Percentiles rank a stretch among this genome's conserved stretches.
phyloP scores from a whole-genome alignment of 2,797 vertebrate genomes.

The Mormyrus proboscirostris region DNA sequence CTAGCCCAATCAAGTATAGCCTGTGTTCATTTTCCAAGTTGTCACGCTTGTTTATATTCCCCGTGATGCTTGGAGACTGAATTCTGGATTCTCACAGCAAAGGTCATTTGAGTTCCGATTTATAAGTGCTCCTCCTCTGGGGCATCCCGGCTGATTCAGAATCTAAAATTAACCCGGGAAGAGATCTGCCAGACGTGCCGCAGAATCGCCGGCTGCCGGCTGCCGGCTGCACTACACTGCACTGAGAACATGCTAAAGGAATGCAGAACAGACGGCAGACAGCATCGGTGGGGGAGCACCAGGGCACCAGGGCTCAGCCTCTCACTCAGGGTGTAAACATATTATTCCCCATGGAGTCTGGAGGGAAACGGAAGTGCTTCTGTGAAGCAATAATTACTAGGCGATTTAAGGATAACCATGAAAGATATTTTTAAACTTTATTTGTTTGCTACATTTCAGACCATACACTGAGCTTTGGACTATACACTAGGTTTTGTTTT shows the following conservation, averaged over 20 bases:
- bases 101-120: background rate
- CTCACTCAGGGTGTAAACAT: conserved; percentile 37
- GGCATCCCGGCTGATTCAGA: conserved; percentile 15
- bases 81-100: background rate
- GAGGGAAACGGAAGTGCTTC: conserved; percentile 35
- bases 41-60: background rate
- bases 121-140: background rate
- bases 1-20: background rate
- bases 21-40: conserved; percentile 12
- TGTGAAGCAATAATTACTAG: conserved; percentile 30
- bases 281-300: conserved; percentile 21
- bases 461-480: background rate
- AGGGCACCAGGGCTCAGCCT: conserved; percentile 12
- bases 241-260: conserved; percentile 24
- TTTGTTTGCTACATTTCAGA: conserved; percentile 28
- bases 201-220: conserved; percentile 14
- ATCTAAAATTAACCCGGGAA: background rate
- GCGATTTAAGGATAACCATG: conserved; percentile 25
- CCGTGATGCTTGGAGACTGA: background rate
- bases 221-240: conserved; percentile 23
- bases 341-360: conserved; percentile 30
- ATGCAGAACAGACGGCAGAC: conserved; percentile 27
- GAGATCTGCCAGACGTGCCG: background rate
- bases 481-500: background rate
- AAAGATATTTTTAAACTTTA: conserved; percentile 26